Base-by-base conservation (phyloP, 2,113 vertebrate species). In the Psettodes erumei region DNA sequence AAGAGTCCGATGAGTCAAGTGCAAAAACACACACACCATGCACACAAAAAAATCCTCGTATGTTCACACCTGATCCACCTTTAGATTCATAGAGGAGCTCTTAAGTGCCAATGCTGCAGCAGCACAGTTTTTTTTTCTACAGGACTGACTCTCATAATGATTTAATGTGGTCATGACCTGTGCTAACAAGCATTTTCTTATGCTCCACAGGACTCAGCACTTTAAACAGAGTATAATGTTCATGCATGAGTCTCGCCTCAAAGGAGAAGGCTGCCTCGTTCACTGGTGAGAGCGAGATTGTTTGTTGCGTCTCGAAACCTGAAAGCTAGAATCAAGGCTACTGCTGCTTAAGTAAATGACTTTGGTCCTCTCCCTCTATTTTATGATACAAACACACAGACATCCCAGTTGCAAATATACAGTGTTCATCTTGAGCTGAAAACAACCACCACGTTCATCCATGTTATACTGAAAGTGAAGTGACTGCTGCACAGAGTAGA, bases 171-270 rank as follows among this genome's bases (percentile, higher is more conserved):
- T 43, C 50, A 51, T 64, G 27, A 53, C 11, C 16, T 23, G 11
- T 47, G 67, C 3, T 75, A 61, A 72, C 37, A 27, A 33, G 0
- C 1, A 0, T 45, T 67, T 45, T 51, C 37, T 60, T 76, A 8
- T 78, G 6, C 51, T 81, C 70, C 45, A 45, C 87, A 99, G 96
- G 85, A 93, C 91, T 73, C 95, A 97, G 85, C 95, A 98, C 93
- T 98, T 98, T 89, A 97, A 96, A 93, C 93, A 97, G 82, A 98
- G 97, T 78, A 98, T 97, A 83, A 88, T 88, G 53, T 98, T 98
- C 88, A 98, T 98, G 80, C 97, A 98, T n/a, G 95, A 98, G 79
- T 97, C 95, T 71, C 94, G 96, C 0, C 94, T 98, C 66, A 92
- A 92, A 75, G 94, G 96, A 61, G 96, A 98, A 88, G 95, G 96